Evolutionary conservation across 2,113 vertebrate species (phyloP).

Genomic region (Agelaius tricolor): DNA sequence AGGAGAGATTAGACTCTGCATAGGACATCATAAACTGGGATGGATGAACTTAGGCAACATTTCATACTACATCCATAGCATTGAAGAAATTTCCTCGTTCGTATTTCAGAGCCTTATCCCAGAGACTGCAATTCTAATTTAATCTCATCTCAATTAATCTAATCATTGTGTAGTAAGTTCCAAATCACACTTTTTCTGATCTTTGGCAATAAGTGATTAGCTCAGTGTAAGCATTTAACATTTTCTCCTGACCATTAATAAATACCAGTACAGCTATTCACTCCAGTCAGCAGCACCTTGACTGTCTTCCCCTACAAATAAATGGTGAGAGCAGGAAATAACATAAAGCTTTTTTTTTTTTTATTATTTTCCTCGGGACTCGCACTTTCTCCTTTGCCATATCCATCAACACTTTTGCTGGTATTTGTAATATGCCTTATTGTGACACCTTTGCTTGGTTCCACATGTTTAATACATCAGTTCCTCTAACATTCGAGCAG

Average conservation of each 20-base stretch:
- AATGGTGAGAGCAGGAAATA: neutral
- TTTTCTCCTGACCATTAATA: constrained; percentile 5
- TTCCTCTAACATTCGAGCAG: neutral
- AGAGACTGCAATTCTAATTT: neutral
- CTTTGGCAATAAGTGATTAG: neutral
- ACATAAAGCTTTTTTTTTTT: neutral
- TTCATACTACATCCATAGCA: neutral
- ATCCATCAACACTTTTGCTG: constrained; percentile 28
- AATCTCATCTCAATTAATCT: constrained; percentile 2
- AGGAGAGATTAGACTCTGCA: neutral
- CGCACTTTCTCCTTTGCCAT: neutral
- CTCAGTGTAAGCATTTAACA: neutral
- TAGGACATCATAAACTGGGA: neutral
- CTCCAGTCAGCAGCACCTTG: neutral
- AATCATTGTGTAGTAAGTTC: neutral
- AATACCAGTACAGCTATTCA: neutral
- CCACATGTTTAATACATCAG: constrained; percentile 65
- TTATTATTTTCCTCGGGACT: neutral
- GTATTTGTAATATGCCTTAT: constrained; percentile 39
- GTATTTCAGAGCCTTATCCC: neutral
- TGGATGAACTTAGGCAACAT: neutral
- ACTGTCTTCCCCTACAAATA: neutral
- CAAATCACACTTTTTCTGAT: neutral
- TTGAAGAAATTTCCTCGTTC: neutral
- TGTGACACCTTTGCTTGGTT: constrained; percentile 53